phyloP scores from a whole-genome alignment of 2,113 vertebrate species.

The Spilogale gracilis region DNA sequence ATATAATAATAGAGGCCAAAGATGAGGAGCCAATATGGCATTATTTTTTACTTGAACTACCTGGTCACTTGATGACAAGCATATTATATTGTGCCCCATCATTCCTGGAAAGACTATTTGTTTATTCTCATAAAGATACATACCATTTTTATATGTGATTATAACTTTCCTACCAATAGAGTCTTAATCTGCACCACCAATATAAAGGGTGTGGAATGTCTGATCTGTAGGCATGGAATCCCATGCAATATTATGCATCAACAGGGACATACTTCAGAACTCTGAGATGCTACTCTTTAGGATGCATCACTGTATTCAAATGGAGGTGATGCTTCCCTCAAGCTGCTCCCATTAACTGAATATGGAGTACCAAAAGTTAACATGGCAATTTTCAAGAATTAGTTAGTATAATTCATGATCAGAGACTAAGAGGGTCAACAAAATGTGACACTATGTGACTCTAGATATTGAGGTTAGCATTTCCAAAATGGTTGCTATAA shows the following conservation, averaged over 20 bases:
- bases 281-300: neutral
- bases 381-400: neutral
- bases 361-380: neutral
- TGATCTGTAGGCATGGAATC: neutral
- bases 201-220: neutral
- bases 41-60: neutral
- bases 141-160: neutral
- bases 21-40: too few species aligned
- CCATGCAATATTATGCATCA: neutral
- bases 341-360: neutral
- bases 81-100: neutral
- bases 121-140: neutral
- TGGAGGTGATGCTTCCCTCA: neutral
- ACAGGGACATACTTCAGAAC: too few species aligned
- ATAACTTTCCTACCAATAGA: neutral
- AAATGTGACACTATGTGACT: neutral
- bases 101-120: neutral
- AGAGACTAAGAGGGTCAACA: neutral
- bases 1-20: neutral
- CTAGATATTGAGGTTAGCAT: neutral
- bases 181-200: neutral
- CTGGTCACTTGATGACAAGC: neutral
- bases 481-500: neutral
- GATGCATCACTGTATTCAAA: neutral
- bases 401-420: neutral